Evolutionary conservation across 2,113 vertebrate species (phyloP).

Genomic region (Loxodonta africana): DNA sequence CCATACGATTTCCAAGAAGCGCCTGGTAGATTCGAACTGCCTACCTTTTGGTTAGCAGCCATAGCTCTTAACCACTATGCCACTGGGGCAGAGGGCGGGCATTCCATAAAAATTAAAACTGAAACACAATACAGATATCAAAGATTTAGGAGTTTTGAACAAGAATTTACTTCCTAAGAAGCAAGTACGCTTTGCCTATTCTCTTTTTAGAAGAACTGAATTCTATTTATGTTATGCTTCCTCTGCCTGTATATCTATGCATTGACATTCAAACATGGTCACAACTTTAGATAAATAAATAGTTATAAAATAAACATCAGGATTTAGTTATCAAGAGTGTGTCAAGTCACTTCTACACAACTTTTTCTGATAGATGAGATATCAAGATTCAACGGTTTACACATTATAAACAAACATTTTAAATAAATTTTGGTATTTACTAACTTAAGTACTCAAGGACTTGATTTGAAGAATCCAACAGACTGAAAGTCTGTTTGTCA

Average conservation of each 20-base stretch:
- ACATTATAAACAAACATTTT: conserved; percentile 12
- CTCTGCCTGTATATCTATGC: background rate
- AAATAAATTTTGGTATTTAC: conserved; percentile 15
- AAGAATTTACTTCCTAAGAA: conserved; percentile 69
- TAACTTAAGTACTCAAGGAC: conserved; percentile 81
- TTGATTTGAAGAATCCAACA: conserved; percentile 83
- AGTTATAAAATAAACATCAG: conserved; percentile 65
- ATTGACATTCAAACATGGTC: background rate
- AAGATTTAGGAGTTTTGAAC: conserved; percentile 28
- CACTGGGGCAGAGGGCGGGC: background rate
- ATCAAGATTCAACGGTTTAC: conserved; percentile 41
- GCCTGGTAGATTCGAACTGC: no score
- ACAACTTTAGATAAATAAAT: conserved; percentile 54
- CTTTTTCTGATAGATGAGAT: conserved; percentile 35
- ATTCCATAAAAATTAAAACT: conserved; percentile 27
- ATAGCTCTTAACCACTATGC: no score
- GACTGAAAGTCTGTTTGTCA: conserved; percentile 78
- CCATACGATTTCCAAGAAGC: no score
- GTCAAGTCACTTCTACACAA: conserved; percentile 57
- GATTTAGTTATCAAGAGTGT: conserved; percentile 55
- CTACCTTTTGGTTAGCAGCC: no score
- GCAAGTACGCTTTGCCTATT: background rate
- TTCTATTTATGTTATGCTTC: conserved; percentile 35
- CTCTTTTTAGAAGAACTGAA: conserved; percentile 19
- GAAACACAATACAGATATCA: conserved; percentile 24